phyloP scores from a whole-genome alignment of 2,113 vertebrate genomes.

The Stegostoma tigrinum region DNA sequence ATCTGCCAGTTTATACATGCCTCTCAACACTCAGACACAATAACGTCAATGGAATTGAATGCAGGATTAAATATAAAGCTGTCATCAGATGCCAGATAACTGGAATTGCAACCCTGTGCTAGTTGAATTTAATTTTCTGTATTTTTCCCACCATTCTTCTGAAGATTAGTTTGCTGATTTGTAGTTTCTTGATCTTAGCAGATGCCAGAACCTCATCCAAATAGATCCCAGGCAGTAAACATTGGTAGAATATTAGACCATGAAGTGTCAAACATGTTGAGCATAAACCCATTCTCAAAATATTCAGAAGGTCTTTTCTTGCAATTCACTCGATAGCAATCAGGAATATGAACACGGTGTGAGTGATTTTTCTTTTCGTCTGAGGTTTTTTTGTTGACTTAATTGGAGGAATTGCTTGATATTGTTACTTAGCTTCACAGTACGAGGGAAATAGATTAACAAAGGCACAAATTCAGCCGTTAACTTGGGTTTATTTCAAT shows the following conservation, averaged over 20 bases:
- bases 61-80: neutral
- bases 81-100: neutral
- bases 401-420: neutral
- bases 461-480: neutral
- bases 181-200: neutral
- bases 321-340: neutral
- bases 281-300: neutral
- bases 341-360: neutral
- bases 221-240: neutral
- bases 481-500: neutral
- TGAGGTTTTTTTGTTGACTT: neutral
- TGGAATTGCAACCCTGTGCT: neutral
- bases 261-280: neutral
- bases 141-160: neutral
- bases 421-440: neutral
- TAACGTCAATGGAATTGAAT: neutral
- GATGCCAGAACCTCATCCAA: neutral
- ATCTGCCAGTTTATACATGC: neutral
- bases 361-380: neutral
- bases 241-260: neutral
- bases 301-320: neutral
- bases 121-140: neutral
- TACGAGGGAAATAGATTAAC: neutral
- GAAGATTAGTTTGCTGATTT: neutral
- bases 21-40: neutral